Evolutionary conservation across 2,113 vertebrate genomes (phyloP), one percentile per base, ranked within the genome.

Genomic region (Esox niger): DNA sequence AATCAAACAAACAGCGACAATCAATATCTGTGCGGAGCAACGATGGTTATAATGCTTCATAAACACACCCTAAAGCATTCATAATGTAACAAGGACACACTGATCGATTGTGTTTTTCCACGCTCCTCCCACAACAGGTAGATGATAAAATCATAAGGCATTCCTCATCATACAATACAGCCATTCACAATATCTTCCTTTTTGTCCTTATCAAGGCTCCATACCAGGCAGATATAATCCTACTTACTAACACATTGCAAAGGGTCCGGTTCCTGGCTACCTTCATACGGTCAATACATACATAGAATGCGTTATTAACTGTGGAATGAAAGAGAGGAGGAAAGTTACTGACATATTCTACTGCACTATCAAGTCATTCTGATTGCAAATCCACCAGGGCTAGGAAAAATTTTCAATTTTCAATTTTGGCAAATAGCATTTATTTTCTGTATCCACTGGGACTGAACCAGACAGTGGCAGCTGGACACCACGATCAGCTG

Each of bases 21-120:
- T 93, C 92, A 94, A 94, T 92, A 95, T 94, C 90, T 89, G 92
- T 95, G 97, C 95, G 95, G 94, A 94, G 94, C 92, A 93, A 93
- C 86, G 93, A 79, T 84, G 82, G 63, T 82, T 73, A 79, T 82
- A 91, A 91, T 88, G 92, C 92, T 92, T 90, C 35, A 94, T 93
- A 92, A 15, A 17, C 35, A 43, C 35, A 13, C 17, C 13, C 0
- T 17, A 43, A 43, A 17, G 11, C 91, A 90, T 91, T 91, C 87
- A 87, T 78, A 76, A 82, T 86, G 90, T 17, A 89, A 92, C 90
- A 85, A 64, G 66, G 55, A 68, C 85, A 88, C 86, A 89, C 78
- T 84, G 10, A 43, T 43, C 4, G 35, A 43, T 43, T 15, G 17
- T 15, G 17, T 85, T 88, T 88, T 82, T 84, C n/a, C 88, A 88